These are phyloP conservation scores for Cantharis rufa DNA, from an alignment of 2,888 invertebrate species.

Conservation along the genomic window DNA sequence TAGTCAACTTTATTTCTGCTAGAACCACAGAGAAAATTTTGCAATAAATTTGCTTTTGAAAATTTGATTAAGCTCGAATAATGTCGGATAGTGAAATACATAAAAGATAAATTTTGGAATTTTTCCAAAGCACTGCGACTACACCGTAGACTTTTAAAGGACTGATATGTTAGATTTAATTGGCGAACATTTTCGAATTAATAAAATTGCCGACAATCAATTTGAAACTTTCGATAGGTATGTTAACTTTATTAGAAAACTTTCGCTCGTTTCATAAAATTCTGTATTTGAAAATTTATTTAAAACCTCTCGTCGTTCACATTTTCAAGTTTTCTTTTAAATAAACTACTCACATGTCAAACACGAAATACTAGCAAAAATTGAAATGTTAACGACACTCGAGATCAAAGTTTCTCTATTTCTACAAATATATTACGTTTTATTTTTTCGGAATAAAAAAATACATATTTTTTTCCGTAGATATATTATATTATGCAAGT, in stretches of 20 bases:
- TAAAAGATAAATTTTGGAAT: not conserved
- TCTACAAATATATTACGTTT: not conserved
- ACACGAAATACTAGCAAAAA: not conserved
- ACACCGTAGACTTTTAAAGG: not conserved
- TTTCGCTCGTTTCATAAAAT: not conserved
- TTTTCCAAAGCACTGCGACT: not conserved
- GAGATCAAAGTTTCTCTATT: not conserved
- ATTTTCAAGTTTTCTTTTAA: not conserved
- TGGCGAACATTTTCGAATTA: not conserved
- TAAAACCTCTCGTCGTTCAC: conserved; percentile 1
- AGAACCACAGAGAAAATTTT: not conserved
- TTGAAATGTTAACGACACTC: conserved; percentile 1
- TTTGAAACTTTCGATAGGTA: not conserved
- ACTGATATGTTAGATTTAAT: not conserved
- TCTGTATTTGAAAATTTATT: not conserved
- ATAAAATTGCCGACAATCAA: not conserved
- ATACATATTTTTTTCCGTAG: not conserved
- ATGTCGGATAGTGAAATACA: not conserved
- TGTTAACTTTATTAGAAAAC: not conserved
- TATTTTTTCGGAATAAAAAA: not conserved
- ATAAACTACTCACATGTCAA: not conserved
- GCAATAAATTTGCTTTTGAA: not conserved
- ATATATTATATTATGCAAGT: not conserved
- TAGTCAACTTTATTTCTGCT: not conserved
- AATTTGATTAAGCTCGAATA: not conserved